Conservation (phyloP, 2,797 vertebrate species). For the Micromesistius poutassou region DNA sequence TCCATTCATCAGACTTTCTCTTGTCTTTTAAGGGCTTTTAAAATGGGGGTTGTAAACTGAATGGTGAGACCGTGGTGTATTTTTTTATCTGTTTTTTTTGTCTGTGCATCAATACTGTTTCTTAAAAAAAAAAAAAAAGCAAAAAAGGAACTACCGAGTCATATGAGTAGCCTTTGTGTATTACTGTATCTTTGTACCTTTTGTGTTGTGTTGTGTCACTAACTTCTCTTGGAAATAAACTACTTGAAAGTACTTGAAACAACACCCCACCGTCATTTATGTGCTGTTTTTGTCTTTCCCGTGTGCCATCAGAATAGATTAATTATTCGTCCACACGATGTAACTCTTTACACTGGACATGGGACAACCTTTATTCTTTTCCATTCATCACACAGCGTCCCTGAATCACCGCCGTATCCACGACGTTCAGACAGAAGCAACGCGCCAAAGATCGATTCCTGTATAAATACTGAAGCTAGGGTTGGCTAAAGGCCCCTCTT, state of each 20-base stretch:
- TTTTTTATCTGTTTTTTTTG: slow-evolving; percentile 37
- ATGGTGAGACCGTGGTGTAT: slow-evolving; percentile 32
- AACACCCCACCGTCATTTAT: background rate
- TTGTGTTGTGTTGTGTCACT: slow-evolving; percentile 63
- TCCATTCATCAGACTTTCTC: slow-evolving; percentile 35
- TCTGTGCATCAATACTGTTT: slow-evolving; percentile 42
- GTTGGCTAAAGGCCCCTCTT: no score
- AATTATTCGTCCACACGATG: background rate
- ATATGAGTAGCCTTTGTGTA: slow-evolving; percentile 24
- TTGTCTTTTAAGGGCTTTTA: slow-evolving; percentile 62
- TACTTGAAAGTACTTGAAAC: slow-evolving; percentile 60
- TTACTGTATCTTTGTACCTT: slow-evolving; percentile 63
- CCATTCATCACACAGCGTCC: background rate
- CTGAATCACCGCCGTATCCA: background rate
- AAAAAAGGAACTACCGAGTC: slow-evolving; percentile 29
- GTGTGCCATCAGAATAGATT: background rate
- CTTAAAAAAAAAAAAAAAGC: slow-evolving; percentile 13
- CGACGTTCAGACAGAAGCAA: background rate
- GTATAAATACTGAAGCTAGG: background rate
- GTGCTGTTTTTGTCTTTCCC: background rate
- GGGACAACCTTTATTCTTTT: background rate
- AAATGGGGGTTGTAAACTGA: slow-evolving; percentile 36
- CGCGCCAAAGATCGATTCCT: background rate
- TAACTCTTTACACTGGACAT: no score
- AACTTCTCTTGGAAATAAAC: slow-evolving; percentile 73